Evolutionary conservation across 2,113 vertebrate species (phyloP).

Genomic region (Leuciscus idus): DNA sequence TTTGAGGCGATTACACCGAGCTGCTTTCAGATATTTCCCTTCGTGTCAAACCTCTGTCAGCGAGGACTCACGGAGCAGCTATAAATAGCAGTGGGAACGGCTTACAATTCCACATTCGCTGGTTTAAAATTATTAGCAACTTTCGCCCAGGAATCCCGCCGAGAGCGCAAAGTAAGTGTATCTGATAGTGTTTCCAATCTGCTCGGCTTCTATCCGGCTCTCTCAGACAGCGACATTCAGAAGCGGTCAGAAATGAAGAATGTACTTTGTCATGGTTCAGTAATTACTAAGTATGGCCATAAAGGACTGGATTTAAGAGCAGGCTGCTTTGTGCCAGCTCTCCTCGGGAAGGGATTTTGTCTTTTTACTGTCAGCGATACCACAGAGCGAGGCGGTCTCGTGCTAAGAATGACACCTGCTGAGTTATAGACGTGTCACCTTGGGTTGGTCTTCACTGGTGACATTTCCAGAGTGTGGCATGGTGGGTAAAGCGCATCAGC

Average conservation of each 20-base stretch:
- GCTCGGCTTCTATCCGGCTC: not conserved
- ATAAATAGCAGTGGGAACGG: conserved; percentile 22
- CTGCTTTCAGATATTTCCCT: conserved; percentile 20
- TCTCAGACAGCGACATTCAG: conserved; percentile 41
- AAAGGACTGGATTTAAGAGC: conserved; percentile 53
- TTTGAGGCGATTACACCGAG: conserved; percentile 62
- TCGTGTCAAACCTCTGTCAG: conserved; percentile 36
- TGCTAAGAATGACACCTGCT: conserved; percentile 34
- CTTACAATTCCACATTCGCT: conserved; percentile 34
- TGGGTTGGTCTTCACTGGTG: conserved; percentile 21
- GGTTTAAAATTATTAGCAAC: conserved; percentile 46
- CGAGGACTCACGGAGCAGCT: not conserved
- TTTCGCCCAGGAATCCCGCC: not conserved
- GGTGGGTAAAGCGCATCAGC: conserved; percentile 16
- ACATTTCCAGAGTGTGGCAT: conserved; percentile 23
- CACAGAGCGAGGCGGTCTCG: not conserved
- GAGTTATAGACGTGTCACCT: conserved; percentile 24
- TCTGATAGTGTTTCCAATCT: conserved; percentile 27
- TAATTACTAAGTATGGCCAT: conserved; percentile 67
- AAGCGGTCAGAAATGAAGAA: conserved; percentile 63
- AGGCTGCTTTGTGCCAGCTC: conserved; percentile 35
- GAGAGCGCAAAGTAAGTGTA: conserved; percentile 2
- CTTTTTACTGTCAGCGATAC: conserved; percentile 17
- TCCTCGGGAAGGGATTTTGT: conserved; percentile 36
- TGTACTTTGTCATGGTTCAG: conserved; percentile 58